Evolutionary conservation across 2,888 invertebrate genomes (phyloP), one percentile per base, ranked within the genome.

Genomic region (Meiosimyza decipiens): DNA sequence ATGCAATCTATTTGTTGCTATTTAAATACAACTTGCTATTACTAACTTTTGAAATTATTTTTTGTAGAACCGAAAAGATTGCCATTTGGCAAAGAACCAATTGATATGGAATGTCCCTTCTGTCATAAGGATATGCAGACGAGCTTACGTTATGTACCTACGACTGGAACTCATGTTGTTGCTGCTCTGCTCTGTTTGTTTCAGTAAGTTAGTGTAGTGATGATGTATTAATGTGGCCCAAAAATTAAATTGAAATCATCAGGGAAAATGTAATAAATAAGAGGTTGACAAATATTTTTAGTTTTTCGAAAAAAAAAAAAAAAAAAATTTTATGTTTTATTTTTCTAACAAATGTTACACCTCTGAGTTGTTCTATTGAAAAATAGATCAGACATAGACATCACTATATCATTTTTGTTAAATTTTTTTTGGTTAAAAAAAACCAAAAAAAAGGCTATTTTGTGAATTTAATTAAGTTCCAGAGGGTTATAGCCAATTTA

Each of bases 111-210:
- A 28, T 90, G 90, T 74, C 89, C 88, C 0, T 87, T 87, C 4
- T 90, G 90, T 74, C 83, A 85, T 3, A 85, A 87, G 2, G 86
- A 82, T 47, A 85, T 89, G 33, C 80, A 87, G 51, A 89, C 89
- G 1, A 87, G 85, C 71, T 79, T 90, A 1, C 81, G 82, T 76
- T 80, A 78, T 55, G 88, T 83, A 73, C 80, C 90, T 6, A 87
- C 88, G 0, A 86, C 88, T 7, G 88, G 87, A 69, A 91, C 91
- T 0, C 90, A 91, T 81, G 78, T 90, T 11, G 87, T 89, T 74
- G 90, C 90, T 7, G 74, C 88, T 11, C 65, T 90, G 1, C 82
- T 90, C 15, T 90, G 90, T 77, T 68, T 84, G 55, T 78, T 84
- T 55, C 84, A 84, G 84, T 84, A 77, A 84, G 84, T 84, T 47